Conservation (phyloP, 2,113 vertebrate genomes). For the Actenoides hombroni region DNA sequence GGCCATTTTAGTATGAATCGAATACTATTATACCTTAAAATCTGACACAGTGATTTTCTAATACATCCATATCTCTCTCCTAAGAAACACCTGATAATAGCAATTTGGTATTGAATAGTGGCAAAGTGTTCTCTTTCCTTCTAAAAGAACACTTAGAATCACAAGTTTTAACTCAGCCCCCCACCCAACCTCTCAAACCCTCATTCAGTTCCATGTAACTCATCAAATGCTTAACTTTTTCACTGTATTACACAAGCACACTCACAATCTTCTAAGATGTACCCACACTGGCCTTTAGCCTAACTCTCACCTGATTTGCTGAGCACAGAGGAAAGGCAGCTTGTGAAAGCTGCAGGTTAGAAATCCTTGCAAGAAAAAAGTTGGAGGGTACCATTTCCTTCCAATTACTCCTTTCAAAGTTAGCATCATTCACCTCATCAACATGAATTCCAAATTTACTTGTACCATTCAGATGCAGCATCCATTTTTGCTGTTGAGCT, state of each 20-base stretch:
- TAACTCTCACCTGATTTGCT: not conserved
- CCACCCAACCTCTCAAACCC: not conserved
- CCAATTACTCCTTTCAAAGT: not conserved
- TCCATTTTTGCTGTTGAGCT: not conserved
- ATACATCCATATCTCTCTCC: not conserved
- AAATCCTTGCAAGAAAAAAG: not conserved
- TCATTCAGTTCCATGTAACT: not conserved
- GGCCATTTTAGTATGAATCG: not conserved
- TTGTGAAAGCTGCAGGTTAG: not conserved
- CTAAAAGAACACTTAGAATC: not conserved
- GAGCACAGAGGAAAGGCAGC: not conserved
- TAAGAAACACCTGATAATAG: not conserved
- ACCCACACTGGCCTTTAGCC: not conserved
- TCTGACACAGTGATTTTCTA: not conserved
- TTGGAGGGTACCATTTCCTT: not conserved
- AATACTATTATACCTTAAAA: not conserved
- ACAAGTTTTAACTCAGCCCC: not conserved
- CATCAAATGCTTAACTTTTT: not conserved
- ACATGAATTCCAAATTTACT: not conserved
- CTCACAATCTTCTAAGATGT: not conserved
- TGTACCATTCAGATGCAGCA: not conserved
- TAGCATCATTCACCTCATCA: not conserved
- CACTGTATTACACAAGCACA: accelerated
- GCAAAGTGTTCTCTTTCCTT: not conserved
- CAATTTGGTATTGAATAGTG: not conserved